Evolutionary conservation across 2,113 vertebrate genomes (phyloP).

Genomic region (Heliornis fulica): DNA sequence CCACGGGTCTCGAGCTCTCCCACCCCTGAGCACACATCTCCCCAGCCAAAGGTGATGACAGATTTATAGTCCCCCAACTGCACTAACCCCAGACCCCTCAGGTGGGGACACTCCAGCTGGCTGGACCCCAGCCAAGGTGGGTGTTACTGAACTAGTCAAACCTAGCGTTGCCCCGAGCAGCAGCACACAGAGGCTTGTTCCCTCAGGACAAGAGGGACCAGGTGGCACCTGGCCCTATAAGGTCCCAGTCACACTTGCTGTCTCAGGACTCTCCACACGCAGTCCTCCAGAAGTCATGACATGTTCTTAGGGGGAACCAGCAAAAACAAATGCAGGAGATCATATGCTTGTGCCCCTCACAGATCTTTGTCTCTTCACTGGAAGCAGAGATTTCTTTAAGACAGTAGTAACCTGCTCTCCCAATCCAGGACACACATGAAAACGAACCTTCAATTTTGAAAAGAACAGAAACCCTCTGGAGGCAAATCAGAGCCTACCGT

Average conservation of each 20-base stretch:
- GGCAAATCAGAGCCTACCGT: background rate
- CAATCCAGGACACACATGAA: background rate
- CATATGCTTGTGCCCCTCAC: background rate
- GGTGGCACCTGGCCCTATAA: background rate
- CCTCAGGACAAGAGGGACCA: background rate
- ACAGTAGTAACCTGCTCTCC: background rate
- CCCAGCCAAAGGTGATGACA: background rate
- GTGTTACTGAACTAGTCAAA: background rate
- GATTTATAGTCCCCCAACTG: background rate
- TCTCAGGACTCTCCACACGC: rapidly evolving
- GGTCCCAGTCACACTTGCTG: background rate
- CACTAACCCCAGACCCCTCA: background rate
- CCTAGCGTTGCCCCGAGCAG: background rate
- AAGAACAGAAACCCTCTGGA: background rate
- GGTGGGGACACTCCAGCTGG: background rate
- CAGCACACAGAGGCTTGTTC: background rate
- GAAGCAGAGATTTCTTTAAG: background rate
- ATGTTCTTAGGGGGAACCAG: background rate
- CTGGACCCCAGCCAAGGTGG: background rate
- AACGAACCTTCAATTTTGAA: rapidly evolving
- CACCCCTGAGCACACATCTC: background rate
- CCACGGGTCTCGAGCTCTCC: background rate
- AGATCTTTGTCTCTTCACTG: background rate
- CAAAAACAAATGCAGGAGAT: background rate
- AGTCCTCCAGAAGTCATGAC: background rate